Percentiles rank a stretch among this genome's conserved stretches.
These are phyloP conservation scores for Casuarius casuarius DNA, from an alignment of 2,113 vertebrate genomes.

Conservation along the genomic window DNA sequence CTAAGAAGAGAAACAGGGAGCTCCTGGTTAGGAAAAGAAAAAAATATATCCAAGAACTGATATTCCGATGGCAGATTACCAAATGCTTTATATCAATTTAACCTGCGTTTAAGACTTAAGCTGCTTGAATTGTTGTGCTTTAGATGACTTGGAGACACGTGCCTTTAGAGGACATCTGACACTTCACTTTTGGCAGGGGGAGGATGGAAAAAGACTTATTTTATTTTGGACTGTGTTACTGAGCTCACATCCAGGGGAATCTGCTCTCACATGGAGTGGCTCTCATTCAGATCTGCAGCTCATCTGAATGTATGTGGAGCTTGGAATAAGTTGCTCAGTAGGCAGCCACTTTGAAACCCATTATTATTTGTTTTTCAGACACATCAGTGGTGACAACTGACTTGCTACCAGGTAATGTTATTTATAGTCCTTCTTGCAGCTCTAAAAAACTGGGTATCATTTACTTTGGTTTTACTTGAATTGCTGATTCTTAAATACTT, in stretches of 20 bases:
- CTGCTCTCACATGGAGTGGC: background rate
- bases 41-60: background rate
- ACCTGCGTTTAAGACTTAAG: background rate
- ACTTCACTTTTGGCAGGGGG: background rate
- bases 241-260: background rate
- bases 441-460: background rate
- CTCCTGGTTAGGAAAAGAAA: background rate
- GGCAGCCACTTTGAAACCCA: background rate
- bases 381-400: background rate
- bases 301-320: background rate
- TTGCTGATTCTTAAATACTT: background rate
- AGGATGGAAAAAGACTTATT: background rate
- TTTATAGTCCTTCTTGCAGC: background rate
- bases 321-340: background rate
- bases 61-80: background rate
- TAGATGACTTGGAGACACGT: background rate
- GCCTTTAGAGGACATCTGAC: background rate
- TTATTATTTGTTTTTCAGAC: background rate
- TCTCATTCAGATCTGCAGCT: background rate
- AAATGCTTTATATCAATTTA: background rate
- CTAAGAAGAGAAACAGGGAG: background rate
- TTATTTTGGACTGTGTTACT: background rate
- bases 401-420: slow-evolving; percentile 18
- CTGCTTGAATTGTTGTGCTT: background rate
- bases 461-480: background rate